phyloP scores from a whole-genome alignment of 2,888 invertebrate genomes.

The Clepsis dumicolana region DNA sequence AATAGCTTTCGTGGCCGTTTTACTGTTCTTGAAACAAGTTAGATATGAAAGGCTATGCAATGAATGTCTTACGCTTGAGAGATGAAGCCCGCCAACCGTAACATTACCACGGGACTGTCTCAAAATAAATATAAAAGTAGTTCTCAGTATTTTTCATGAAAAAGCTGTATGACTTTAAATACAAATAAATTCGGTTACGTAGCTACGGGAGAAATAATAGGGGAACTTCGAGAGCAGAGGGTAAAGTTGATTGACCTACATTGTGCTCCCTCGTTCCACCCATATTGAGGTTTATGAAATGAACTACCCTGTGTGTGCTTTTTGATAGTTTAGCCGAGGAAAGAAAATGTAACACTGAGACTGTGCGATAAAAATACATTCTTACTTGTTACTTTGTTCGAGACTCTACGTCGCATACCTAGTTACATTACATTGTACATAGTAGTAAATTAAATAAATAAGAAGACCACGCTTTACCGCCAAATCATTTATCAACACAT shows the following conservation, averaged over 20 bases:
- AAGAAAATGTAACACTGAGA: constrained; percentile 9
- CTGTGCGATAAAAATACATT: neutral
- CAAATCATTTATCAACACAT: neutral
- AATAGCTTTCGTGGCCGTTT: neutral
- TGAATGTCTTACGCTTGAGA: neutral
- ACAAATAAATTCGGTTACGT: constrained; percentile 8
- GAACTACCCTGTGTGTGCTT: constrained; percentile 13
- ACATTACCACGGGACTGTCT: neutral
- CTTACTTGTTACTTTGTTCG: neutral
- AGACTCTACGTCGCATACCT: neutral
- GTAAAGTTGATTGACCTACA: constrained; percentile 34
- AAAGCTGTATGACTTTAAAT: neutral
- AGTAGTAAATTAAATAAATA: neutral
- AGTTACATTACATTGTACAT: neutral
- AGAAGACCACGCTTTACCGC: neutral
- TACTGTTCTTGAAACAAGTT: neutral
- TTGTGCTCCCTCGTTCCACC: constrained; percentile 18
- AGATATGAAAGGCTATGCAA: neutral
- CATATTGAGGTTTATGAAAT: constrained; percentile 26
- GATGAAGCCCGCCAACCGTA: neutral
- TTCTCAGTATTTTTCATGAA: neutral
- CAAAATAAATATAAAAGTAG: neutral
- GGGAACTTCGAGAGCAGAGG: constrained; percentile 23
- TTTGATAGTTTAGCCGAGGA: constrained; percentile 25
- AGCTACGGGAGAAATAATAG: neutral